Percentiles rank a stretch among this genome's conserved stretches.
Conservation (phyloP, 2,113 vertebrate species). For the Heterochromis multidens region DNA sequence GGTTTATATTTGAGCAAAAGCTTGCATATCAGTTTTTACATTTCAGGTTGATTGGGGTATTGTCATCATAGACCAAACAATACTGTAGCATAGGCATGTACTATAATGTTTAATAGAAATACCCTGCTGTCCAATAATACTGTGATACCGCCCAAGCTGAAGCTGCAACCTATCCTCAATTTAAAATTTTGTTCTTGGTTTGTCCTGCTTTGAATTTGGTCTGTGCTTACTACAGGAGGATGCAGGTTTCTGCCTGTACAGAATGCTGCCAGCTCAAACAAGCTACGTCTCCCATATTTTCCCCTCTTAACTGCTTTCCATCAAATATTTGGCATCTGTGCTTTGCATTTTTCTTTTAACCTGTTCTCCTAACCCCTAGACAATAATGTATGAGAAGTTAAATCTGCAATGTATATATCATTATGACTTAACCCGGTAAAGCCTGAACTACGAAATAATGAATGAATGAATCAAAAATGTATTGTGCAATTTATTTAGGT, state of each 20-base stretch:
- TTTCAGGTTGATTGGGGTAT: too few species aligned
- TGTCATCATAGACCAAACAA: neutral
- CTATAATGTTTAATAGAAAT: neutral
- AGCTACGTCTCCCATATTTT: neutral
- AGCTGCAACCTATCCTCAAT: rapidly evolving
- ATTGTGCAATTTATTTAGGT: too few species aligned
- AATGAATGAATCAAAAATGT: too few species aligned
- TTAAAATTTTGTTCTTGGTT: neutral
- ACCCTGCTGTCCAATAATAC: neutral
- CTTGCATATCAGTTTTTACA: rapidly evolving
- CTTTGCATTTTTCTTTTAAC: neutral
- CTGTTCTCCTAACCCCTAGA: neutral
- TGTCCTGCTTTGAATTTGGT: neutral
- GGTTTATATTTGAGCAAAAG: too few species aligned
- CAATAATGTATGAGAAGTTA: neutral
- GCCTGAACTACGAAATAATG: too few species aligned
- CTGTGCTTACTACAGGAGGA: neutral
- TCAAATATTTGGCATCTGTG: neutral
- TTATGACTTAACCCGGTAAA: neutral
- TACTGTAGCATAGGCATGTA: neutral
- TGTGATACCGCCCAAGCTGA: neutral
- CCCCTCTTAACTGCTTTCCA: neutral
- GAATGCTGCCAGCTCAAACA: neutral
- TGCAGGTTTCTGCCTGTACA: neutral
- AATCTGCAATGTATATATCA: neutral